A percentile compares a stretch with the other conserved stretches of the same genome.
phyloP scores from a whole-genome alignment of 2,888 invertebrate species.

The Drosophila rubida region DNA sequence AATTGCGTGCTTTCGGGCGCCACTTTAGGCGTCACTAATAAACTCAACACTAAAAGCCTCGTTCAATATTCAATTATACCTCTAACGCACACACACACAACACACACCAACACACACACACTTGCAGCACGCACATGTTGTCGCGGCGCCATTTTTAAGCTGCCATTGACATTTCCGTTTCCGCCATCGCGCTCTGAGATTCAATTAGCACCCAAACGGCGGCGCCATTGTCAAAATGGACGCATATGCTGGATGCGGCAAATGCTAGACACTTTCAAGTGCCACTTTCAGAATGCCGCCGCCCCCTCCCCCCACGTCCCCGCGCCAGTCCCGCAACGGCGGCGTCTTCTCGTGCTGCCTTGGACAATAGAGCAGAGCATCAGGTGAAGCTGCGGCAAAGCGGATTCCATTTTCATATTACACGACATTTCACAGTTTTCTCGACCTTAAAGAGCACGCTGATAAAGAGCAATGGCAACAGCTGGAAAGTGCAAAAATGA shows the following conservation, averaged over 20 bases:
- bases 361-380: neutral
- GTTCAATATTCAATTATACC: slow-evolving; percentile 78
- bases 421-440: neutral
- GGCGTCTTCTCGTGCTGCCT: neutral
- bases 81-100: slow-evolving; percentile 35
- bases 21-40: slow-evolving; percentile 72
- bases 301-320: neutral
- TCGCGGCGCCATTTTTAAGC: slow-evolving; percentile 70
- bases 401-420: slow-evolving; percentile 7
- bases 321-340: neutral
- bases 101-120: slow-evolving; percentile 9
- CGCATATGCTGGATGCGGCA: slow-evolving; percentile 39
- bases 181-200: slow-evolving; percentile 61
- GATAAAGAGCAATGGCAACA: neutral
- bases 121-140: slow-evolving; percentile 19
- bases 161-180: slow-evolving; percentile 79
- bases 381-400: slow-evolving; percentile 27
- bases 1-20: slow-evolving; percentile 71
- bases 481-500: neutral
- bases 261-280: slow-evolving; percentile 29
- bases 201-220: slow-evolving; percentile 71
- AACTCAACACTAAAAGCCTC: slow-evolving; percentile 78
- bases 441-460: neutral
- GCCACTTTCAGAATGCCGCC: slow-evolving; percentile 7
- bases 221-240: slow-evolving; percentile 50